phyloP scores from a whole-genome alignment of 2,888 invertebrate species.

The Malthinus seriepunctatus region DNA sequence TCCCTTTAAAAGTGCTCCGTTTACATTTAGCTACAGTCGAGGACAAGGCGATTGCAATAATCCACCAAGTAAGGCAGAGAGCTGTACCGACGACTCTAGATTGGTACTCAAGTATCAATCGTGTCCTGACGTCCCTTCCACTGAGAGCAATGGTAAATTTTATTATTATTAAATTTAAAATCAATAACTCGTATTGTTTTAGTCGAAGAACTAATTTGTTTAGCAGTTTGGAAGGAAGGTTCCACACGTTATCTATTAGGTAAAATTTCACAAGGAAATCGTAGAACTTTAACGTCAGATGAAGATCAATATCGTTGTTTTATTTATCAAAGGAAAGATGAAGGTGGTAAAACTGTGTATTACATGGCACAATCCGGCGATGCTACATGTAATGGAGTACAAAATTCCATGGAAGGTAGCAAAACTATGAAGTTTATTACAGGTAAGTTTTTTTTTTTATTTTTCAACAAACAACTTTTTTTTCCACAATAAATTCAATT shows the following conservation, averaged over 20 bases:
- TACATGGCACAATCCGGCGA: slow-evolving; percentile 77
- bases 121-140: slow-evolving; percentile 76
- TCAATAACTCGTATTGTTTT: slow-evolving; percentile 14
- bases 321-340: slow-evolving; percentile 65
- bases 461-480: no score
- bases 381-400: slow-evolving; percentile 77
- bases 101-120: slow-evolving; percentile 81
- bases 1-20: slow-evolving; percentile 80
- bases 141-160: slow-evolving; percentile 74
- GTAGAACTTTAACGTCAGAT: slow-evolving; percentile 63
- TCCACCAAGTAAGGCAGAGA: slow-evolving; percentile 78
- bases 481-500: no score
- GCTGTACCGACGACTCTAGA: slow-evolving; percentile 81
- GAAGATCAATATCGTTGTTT: slow-evolving; percentile 84
- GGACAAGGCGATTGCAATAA: slow-evolving; percentile 75
- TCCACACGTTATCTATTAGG: slow-evolving; percentile 79
- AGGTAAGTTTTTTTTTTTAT: slow-evolving; percentile 56
- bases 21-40: slow-evolving; percentile 78
- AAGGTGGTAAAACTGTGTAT: slow-evolving; percentile 62
- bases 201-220: slow-evolving; percentile 82
- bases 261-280: slow-evolving; percentile 65
- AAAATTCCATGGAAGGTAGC: slow-evolving; percentile 76
- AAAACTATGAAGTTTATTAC: slow-evolving; percentile 77
- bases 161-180: slow-evolving; percentile 27
- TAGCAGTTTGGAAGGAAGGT: slow-evolving; percentile 85